Evolutionary conservation across 2,888 invertebrate genomes (phyloP).

Genomic region (Tipula unca): DNA sequence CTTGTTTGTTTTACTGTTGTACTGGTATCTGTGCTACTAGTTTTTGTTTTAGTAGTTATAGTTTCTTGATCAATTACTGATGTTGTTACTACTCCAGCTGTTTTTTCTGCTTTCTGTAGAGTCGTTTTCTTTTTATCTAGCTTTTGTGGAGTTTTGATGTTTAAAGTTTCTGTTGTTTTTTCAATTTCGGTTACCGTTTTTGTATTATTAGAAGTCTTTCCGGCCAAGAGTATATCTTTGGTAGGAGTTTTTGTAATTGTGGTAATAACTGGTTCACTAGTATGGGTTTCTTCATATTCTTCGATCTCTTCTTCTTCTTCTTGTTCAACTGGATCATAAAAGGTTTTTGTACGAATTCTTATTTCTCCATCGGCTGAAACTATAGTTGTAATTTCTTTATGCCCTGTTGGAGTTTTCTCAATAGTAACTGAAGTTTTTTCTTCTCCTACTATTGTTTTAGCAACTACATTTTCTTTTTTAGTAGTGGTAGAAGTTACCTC

Average conservation of each 20-base stretch:
- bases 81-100: background rate
- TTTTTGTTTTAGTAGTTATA: background rate
- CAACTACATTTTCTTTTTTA: background rate
- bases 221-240: background rate
- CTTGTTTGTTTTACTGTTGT: background rate
- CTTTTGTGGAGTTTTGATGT: background rate
- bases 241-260: background rate
- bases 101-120: background rate
- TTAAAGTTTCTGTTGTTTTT: background rate
- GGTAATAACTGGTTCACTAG: slow-evolving; percentile 24
- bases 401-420: slow-evolving; percentile 17
- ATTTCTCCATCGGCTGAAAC: slow-evolving; percentile 40
- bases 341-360: slow-evolving; percentile 39
- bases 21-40: background rate
- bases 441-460: background rate
- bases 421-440: background rate
- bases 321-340: slow-evolving; percentile 38
- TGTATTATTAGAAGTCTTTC: background rate
- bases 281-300: slow-evolving; percentile 31
- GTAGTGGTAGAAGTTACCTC: slow-evolving; percentile 31
- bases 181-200: background rate
- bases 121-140: background rate
- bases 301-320: slow-evolving; percentile 40
- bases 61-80: slow-evolving; percentile 14
- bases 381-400: slow-evolving; percentile 37